Evolutionary conservation across 2,113 vertebrate genomes (phyloP), one percentile per base, ranked within the genome.

Genomic region (Nothoprocta perdicaria): DNA sequence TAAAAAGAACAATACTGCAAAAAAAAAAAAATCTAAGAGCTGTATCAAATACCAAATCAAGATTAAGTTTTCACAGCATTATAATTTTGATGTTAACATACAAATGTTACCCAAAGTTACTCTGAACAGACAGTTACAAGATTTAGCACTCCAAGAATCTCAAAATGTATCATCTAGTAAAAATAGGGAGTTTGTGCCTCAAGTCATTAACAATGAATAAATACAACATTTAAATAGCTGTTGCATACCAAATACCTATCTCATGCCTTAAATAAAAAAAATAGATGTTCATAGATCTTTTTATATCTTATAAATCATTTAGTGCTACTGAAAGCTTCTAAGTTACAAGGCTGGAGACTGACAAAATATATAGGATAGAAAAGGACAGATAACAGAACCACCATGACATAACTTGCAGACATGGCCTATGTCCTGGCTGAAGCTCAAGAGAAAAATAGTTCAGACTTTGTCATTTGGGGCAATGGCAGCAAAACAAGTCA

Each of bases 211-310:
- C 53, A 89, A 24, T 83, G 46, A 96, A 95, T 96, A 96, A 94
- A 96, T 96, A 96, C 48, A 94, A 94, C 66, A 92, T 92, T 96
- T 96, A 96, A 96, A 96, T 94, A 96, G 62, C 62, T 88, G 69
- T 33, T 29, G 78, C 57, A 71, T 55, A 96, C n/a, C 19, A 35
- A 92, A 69, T 78, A 91, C 26, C 92, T 88, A 46, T 77, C 43
- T 52, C 12, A 40, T 2, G n/a, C 65, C 40, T 96, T 95, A 96
- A 96, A 96, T 94, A 95, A 87, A 86, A 94, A 74, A 90, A 84
- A 90, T 80, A 95, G 50, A 83, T 79, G 52, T 71, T 80, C 84
- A 40, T 68, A 29, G 61, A 8, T 80, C 52, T 90, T 40, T 90
- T 19, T 66, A 31, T 58, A 63, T 71, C 91, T 92, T 57, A 91